These are phyloP conservation scores for Salarias fasciatus DNA, from an alignment of 2,797 vertebrate species.

Conservation along the genomic window DNA sequence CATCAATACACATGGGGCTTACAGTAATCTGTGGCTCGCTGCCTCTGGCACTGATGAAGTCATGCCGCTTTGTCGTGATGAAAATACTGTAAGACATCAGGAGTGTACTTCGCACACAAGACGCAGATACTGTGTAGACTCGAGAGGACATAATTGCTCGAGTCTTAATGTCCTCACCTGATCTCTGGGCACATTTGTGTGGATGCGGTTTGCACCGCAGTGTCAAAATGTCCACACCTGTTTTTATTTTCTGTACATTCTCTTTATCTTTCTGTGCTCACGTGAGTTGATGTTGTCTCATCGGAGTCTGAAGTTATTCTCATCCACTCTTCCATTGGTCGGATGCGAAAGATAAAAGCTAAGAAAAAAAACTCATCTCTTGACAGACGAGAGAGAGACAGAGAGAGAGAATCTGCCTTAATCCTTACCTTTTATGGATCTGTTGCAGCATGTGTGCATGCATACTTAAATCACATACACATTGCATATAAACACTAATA, in stretches of 20 bases:
- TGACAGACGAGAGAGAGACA: conserved; percentile 31
- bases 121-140: neutral
- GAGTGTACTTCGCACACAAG: conserved; percentile 18
- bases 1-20: conserved; percentile 38
- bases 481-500: too few relatives aligned
- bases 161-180: conserved; percentile 4
- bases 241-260: conserved; percentile 7
- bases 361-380: conserved; percentile 42
- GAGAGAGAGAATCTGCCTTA: conserved; percentile 25
- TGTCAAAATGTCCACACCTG: conserved; percentile 12
- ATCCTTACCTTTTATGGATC: conserved; percentile 40
- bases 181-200: conserved; percentile 2
- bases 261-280: neutral
- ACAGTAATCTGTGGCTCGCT: conserved; percentile 68
- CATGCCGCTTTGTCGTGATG: conserved; percentile 43
- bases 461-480: neutral
- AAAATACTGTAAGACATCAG: conserved; percentile 40
- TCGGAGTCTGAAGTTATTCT: conserved; percentile 35
- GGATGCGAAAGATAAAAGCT: conserved; percentile 34
- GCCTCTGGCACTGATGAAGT: conserved; percentile 64
- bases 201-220: neutral
- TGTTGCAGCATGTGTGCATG: neutral
- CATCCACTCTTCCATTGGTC: conserved; percentile 46
- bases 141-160: neutral
- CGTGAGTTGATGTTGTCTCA: conserved; percentile 29